phyloP scores from a whole-genome alignment of 1,140 invertebrate genomes.

The Heliconius eleuchia region DNA sequence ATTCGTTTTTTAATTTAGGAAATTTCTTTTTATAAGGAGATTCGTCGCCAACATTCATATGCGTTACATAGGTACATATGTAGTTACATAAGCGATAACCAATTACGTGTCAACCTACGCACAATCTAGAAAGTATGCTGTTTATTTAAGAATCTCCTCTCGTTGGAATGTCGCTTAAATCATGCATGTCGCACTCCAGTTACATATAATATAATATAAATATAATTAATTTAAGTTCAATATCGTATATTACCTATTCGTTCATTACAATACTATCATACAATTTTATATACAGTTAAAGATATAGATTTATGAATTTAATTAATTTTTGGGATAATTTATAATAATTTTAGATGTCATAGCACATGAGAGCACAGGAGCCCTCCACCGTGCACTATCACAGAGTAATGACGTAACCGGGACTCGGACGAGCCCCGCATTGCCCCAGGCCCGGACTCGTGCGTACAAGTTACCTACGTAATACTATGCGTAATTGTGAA shows the following conservation, averaged over 20 bases:
- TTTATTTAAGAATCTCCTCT: slow-evolving; percentile 49
- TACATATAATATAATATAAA: slow-evolving; percentile 63
- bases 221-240: slow-evolving; percentile 57
- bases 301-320: slow-evolving; percentile 76
- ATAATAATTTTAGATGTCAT: slow-evolving; percentile 77
- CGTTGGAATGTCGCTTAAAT: slow-evolving; percentile 77
- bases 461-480: slow-evolving; percentile 76
- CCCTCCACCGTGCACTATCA: slow-evolving; percentile 74
- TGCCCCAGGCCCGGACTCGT: slow-evolving; percentile 78
- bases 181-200: slow-evolving; percentile 76
- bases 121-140: slow-evolving; percentile 31
- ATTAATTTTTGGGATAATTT: slow-evolving; percentile 81
- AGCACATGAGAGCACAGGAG: slow-evolving; percentile 69
- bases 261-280: slow-evolving; percentile 71
- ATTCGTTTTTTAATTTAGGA: slow-evolving; percentile 24
- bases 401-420: slow-evolving; percentile 79
- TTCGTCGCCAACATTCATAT: slow-evolving; percentile 15
- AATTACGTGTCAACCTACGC: slow-evolving; percentile 24
- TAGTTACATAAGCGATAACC: slow-evolving; percentile 5
- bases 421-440: slow-evolving; percentile 65
- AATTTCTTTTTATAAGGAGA: slow-evolving; percentile 36
- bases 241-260: slow-evolving; percentile 60
- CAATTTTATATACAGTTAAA: slow-evolving; percentile 77
- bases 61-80: slow-evolving; percentile 2
- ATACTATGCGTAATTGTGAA: slow-evolving; percentile 75